These are phyloP conservation scores for Pangasius djambal DNA, from an alignment of 2,797 vertebrate genomes.

Conservation along the genomic window DNA sequence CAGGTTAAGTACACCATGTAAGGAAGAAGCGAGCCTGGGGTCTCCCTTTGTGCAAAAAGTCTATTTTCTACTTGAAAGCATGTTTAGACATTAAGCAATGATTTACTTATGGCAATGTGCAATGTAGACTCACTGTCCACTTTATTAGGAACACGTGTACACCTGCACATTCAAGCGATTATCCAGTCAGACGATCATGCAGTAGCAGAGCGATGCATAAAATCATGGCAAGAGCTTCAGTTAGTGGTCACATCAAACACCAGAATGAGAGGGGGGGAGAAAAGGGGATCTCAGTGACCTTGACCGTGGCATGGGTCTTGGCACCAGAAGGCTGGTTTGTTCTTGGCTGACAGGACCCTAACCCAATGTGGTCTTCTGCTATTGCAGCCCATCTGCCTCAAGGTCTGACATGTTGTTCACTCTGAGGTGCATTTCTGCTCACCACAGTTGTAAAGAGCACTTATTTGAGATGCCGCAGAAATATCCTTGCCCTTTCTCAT, in stretches of 20 bases:
- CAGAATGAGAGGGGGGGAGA: neutral
- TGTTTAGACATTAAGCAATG: neutral
- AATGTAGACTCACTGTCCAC: neutral
- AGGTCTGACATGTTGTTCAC: neutral
- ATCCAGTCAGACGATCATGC: neutral
- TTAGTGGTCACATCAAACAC: neutral
- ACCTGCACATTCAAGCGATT: neutral
- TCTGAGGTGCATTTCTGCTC: neutral
- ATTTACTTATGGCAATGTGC: neutral
- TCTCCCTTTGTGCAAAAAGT: neutral
- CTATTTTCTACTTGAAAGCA: constrained; percentile 17
- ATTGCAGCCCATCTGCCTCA: constrained; percentile 24
- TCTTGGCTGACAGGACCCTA: constrained; percentile 12
- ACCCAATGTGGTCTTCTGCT: constrained; percentile 16
- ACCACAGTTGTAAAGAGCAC: neutral
- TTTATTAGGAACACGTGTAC: neutral
- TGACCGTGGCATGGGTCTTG: constrained; percentile 24
- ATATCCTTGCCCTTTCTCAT: neutral
- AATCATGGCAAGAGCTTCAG: neutral
- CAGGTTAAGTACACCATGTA: constrained; percentile 50
- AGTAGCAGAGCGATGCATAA: neutral
- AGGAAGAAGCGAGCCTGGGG: constrained; percentile 6
- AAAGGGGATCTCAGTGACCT: constrained; percentile 1
- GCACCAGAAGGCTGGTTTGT: constrained; percentile 17
- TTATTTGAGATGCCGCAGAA: neutral